Evolutionary conservation across 1,140 invertebrate genomes (phyloP).

Genomic region (Elysia chlorotica): DNA sequence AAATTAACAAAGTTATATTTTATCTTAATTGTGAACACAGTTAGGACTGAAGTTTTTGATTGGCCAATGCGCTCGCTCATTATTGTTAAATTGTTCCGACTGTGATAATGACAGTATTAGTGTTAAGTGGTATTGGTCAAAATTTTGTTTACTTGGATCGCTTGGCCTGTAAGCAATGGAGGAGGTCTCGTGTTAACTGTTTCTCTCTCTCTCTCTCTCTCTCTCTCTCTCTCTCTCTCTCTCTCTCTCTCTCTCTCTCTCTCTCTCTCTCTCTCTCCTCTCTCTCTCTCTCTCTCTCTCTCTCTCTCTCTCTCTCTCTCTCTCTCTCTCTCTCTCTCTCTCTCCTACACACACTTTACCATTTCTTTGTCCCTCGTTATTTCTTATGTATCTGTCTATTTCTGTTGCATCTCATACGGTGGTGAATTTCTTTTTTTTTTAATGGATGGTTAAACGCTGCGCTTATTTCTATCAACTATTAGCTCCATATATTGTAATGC

Average conservation of each 20-base stretch:
- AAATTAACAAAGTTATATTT: too few species aligned
- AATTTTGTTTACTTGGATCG: too few species aligned
- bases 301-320: not conserved
- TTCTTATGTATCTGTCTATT: not conserved
- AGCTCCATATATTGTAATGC: too few species aligned
- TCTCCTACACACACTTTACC: not conserved
- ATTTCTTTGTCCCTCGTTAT: not conserved
- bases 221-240: not conserved
- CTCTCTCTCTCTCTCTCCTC: too few species aligned
- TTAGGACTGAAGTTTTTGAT: not conserved
- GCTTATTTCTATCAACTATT: too few species aligned
- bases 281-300: not conserved
- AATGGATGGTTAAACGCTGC: too few species aligned
- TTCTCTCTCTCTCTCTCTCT: not conserved
- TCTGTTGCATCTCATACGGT: not conserved
- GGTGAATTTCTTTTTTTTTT: constrained; percentile 7
- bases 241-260: not conserved
- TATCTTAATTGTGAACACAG: too few species aligned
- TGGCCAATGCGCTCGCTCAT: not conserved
- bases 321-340: not conserved
- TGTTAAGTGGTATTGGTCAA: too few species aligned
- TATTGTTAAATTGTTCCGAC: not conserved
- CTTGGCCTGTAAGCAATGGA: too few species aligned
- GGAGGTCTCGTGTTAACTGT: not conserved
- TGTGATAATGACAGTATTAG: too few species aligned